phyloP scores from a whole-genome alignment of 2,113 vertebrate species.

The Morone chrysops region DNA sequence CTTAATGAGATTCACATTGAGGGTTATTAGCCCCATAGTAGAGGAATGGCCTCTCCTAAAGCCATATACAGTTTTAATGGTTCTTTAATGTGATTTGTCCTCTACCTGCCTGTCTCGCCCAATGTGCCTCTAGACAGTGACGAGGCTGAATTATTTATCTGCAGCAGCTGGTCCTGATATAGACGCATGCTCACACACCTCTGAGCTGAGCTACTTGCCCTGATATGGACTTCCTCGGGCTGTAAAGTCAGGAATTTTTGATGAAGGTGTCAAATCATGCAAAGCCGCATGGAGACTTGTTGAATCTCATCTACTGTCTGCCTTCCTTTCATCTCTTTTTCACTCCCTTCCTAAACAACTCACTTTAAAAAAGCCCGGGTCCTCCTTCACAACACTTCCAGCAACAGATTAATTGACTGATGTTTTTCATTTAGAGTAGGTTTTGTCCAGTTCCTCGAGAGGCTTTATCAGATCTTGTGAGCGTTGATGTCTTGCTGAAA shows the following conservation, averaged over 20 bases:
- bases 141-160: conserved; percentile 76
- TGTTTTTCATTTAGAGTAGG: neutral
- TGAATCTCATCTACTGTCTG: conserved; percentile 46
- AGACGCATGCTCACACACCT: conserved; percentile 33
- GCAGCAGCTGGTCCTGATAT: conserved; percentile 67
- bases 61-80: conserved; percentile 70
- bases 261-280: conserved; percentile 54
- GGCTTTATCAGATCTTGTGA: conserved; percentile 12
- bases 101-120: conserved; percentile 74
- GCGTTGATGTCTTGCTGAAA: conserved; percentile 2
- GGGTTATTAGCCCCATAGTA: conserved; percentile 49
- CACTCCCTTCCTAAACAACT: neutral
- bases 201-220: conserved; percentile 2
- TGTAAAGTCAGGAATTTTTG: conserved; percentile 62
- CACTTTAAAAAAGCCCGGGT: neutral
- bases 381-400: neutral
- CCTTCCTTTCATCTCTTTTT: neutral
- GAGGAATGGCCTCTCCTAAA: conserved; percentile 57
- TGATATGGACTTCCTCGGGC: conserved; percentile 32
- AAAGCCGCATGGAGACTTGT: conserved; percentile 48
- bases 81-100: conserved; percentile 76
- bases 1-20: conserved; percentile 70
- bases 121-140: conserved; percentile 73
- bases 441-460: neutral
- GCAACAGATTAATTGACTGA: neutral